Percentiles rank a stretch among this genome's conserved stretches.
Conservation (phyloP, 1,140 invertebrate genomes). For the Battus philenor region DNA sequence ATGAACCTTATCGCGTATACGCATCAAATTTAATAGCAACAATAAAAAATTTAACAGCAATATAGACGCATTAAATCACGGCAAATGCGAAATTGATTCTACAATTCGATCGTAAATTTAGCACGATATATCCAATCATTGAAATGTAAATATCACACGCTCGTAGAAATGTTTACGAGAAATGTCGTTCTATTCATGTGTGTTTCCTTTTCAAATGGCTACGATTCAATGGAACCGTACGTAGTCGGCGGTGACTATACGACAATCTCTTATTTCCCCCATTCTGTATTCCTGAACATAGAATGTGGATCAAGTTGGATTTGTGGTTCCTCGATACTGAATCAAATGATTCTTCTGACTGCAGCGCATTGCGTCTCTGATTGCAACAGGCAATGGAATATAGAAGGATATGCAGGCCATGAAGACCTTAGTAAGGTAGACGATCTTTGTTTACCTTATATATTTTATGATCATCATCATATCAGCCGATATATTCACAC, state of each 20-base stretch:
- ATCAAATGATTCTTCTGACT: conserved; percentile 22
- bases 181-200: not conserved
- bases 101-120: conserved; percentile 4
- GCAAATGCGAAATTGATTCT: conserved; percentile 5
- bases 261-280: conserved; percentile 1
- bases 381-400: conserved; percentile 4
- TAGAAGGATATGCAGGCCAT: conserved; percentile 18
- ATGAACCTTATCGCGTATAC: conserved; percentile 1
- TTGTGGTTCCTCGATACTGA: conserved; percentile 24
- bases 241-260: conserved; percentile 7
- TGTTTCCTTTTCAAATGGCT: not conserved
- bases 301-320: conserved; percentile 10
- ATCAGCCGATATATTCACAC: too few relatives aligned
- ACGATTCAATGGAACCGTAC: not conserved
- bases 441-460: too few relatives aligned
- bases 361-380: conserved; percentile 18
- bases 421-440: conserved; percentile 17
- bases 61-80: conserved; percentile 5
- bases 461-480: too few relatives aligned
- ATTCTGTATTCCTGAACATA: conserved; percentile 8
- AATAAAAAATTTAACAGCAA: not conserved
- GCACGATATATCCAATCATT: not conserved
- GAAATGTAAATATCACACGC: conserved; percentile 1
- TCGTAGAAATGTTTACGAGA: not conserved
- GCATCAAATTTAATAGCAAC: conserved; percentile 1